Base-by-base conservation (phyloP, 2,888 invertebrate genomes). In the Chrysopilus asiliformis region DNA sequence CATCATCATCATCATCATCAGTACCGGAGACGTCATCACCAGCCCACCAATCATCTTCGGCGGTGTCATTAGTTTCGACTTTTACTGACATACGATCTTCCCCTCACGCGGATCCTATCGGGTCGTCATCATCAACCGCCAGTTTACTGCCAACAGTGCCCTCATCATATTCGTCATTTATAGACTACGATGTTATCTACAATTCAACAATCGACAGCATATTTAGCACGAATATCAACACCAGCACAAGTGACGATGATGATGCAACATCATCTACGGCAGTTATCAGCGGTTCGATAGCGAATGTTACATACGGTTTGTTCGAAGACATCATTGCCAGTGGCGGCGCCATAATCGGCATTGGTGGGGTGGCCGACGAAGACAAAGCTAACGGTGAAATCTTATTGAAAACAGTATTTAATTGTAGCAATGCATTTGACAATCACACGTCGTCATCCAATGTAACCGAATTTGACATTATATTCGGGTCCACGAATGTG, bases 401-500 rank as follows among this genome's bases (percentile, higher is more conserved):
- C 20, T 30, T 39, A 29, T 27, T 32, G 14, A 36, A 32, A n/a
- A 19, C 38, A 9, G 7, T 35, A 17, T 34, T 34, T 25, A 42
- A 42, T 38, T 42, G 42, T 24, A 40, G 29, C 24, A 32, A 34
- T 19, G 14, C 29, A 30, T 39, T 20, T 32, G 36, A 39, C 22
- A 39, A 36, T 31, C 39, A 39, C 25, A 36, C 31, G 15, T 10
- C 19, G 13, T 17, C 32, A 14, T n/a, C 32, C 4, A n/a, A n/a
- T n/a, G n/a, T n/a, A n/a, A n/a, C n/a, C n/a, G n/a, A n/a, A n/a
- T n/a, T n/a, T n/a, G n/a, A n/a, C n/a, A n/a, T n/a, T n/a, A n/a
- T n/a, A n/a, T 24, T 18, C n/a, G 38, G 28, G 19, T 30, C 31
- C 6, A 26, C 38, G 9, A 38, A 34, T 24, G 27, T 32, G 15